A percentile compares a stretch with the other conserved stretches of the same genome.
Conservation (phyloP, 35 echinoderm and acorn worm genomes). For the Diadema setosum region DNA sequence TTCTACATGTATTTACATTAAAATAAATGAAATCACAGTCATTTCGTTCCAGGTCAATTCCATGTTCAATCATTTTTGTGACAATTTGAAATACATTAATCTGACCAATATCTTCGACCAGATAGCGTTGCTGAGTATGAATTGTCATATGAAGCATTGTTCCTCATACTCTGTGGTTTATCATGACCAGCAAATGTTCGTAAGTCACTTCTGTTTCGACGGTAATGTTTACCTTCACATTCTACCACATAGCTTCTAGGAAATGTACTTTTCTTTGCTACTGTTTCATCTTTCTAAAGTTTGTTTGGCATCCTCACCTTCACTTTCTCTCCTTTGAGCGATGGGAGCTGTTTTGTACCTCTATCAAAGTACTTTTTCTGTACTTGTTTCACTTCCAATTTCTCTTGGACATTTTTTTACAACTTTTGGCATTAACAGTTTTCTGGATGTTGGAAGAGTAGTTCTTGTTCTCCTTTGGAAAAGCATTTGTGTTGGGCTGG, state of each 20-base stretch:
- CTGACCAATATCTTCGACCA: not conserved
- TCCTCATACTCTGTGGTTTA: not conserved
- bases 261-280: not conserved
- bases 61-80: not conserved
- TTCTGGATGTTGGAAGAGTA: not conserved
- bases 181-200: not conserved
- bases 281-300: not conserved
- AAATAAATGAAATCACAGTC: too few species aligned
- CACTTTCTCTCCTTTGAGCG: not conserved
- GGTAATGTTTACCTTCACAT: not conserved
- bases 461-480: slow-evolving; percentile 30
- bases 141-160: not conserved
- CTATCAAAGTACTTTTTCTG: not conserved
- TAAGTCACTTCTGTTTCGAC: not conserved
- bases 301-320: not conserved
- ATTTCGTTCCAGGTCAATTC: not conserved
- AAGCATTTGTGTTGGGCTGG: too few species aligned
- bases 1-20: too few species aligned
- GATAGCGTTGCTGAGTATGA: not conserved
- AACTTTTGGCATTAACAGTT: not conserved
- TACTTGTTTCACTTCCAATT: not conserved
- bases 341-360: not conserved
- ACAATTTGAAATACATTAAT: not conserved
- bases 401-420: not conserved
- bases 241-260: not conserved